Evolutionary conservation across 2,797 vertebrate genomes (phyloP), one percentile per base, ranked within the genome.

Genomic region (Peromyscus eremicus): DNA sequence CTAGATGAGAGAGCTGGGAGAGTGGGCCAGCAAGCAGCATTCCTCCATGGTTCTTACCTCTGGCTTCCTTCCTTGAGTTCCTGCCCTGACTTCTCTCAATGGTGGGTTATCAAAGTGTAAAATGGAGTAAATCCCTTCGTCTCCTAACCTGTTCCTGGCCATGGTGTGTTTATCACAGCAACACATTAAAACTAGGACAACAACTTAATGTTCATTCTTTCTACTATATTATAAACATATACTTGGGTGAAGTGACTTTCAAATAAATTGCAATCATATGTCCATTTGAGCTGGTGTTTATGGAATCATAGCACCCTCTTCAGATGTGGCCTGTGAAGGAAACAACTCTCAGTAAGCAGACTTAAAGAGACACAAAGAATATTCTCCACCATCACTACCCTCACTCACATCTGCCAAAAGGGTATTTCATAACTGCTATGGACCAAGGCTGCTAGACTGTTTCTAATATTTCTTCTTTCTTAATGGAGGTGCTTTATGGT

Each of bases 361-460:
- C 5, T 91, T 34, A 40, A 80, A 46, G 62, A 25, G 25, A 19
- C 37, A 37, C 17, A 66, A 40, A 82, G n/a, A 76, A 25, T 77
- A 70, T 21, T 37, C 9, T 8, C 10, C 46, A 46, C 21, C 49
- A 5, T 25, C 37, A 75, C 40, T 86, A 55, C 21, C 57, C 23
- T 25, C 37, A 75, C 40, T 86, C n/a, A 32, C 5, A 19, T 55
- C 34, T 88, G 43, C 21, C 49, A 32, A 57, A 80, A 25, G 57
- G 43, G n/a, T 37, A 84, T 71, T 94, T 94, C 71, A 57, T 73
- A 96, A 77, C 25, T 85, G 66, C 60, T 91, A 6, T 17, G 27
- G 27, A 34, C 21, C 10, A 60, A 83, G 73, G 71, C 7, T n/a
- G 2, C 25, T n/a, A 40, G 14, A 49, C 52, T 85, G 83, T 70